These are phyloP conservation scores for Dermatemys mawii DNA, from an alignment of 2,113 vertebrate species.

Conservation along the genomic window DNA sequence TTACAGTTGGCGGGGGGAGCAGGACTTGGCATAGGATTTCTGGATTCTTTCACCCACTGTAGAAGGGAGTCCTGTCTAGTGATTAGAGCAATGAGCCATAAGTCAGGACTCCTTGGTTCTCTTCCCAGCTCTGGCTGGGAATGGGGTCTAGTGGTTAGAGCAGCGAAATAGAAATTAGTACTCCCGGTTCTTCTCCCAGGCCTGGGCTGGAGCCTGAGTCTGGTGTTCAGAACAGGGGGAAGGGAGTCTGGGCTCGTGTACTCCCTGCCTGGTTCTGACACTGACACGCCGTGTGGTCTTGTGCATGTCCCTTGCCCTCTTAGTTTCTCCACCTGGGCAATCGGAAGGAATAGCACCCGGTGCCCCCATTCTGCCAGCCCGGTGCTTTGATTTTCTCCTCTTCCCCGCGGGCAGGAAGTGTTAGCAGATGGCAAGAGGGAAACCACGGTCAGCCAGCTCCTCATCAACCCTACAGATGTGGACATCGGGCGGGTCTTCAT, in stretches of 20 bases:
- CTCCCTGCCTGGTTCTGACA: background rate
- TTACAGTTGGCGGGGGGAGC: no score
- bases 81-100: background rate
- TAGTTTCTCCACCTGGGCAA: background rate
- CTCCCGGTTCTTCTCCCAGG: background rate
- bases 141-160: background rate
- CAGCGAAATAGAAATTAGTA: background rate
- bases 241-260: background rate
- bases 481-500: constrained; percentile 90
- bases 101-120: background rate
- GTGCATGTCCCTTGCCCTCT: background rate
- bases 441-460: constrained; percentile 88
- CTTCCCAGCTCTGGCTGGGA: background rate
- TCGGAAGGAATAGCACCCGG: background rate
- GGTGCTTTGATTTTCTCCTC: background rate
- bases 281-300: background rate
- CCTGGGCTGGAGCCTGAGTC: background rate
- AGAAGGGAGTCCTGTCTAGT: background rate
- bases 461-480: constrained; percentile 87
- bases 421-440: constrained; percentile 90
- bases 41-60: no score
- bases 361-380: background rate
- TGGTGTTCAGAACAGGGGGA: background rate
- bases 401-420: constrained; percentile 79
- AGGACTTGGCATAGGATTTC: no score